phyloP scores from a whole-genome alignment of 1,140 invertebrate species.

The Bombus terrestris region DNA sequence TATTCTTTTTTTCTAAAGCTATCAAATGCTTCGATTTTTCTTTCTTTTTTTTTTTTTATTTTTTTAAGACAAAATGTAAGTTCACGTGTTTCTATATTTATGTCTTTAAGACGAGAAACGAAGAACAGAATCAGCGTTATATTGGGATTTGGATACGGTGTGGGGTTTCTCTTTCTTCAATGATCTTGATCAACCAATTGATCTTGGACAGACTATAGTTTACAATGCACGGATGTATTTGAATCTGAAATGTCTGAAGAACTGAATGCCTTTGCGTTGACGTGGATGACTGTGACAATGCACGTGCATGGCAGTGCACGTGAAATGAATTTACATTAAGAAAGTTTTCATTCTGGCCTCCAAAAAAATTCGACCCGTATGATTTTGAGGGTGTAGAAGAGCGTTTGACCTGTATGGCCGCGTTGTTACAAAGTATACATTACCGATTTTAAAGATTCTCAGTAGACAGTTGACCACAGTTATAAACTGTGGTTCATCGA shows the following conservation, averaged over 20 bases:
- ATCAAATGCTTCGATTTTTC: neutral
- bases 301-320: neutral
- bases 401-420: conserved; percentile 43
- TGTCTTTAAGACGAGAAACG: neutral
- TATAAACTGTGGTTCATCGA: conserved; percentile 17
- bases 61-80: neutral
- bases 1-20: neutral
- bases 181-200: neutral
- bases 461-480: conserved; percentile 37
- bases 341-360: conserved; percentile 47
- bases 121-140: neutral
- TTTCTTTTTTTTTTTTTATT: no score
- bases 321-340: conserved; percentile 27
- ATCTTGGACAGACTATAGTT: conserved; percentile 1
- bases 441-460: conserved; percentile 59
- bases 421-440: conserved; percentile 47
- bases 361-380: conserved; percentile 12
- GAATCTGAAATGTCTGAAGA: neutral
- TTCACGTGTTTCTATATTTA: neutral
- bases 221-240: conserved; percentile 1
- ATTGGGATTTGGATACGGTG: no score
- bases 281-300: conserved; percentile 32
- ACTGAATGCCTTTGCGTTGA: conserved; percentile 28
- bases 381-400: conserved; percentile 20
- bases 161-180: no score